Percentiles rank a stretch among this genome's conserved stretches.
phyloP scores from a whole-genome alignment of 2,113 vertebrate genomes.

The Lampris megalopsis region DNA sequence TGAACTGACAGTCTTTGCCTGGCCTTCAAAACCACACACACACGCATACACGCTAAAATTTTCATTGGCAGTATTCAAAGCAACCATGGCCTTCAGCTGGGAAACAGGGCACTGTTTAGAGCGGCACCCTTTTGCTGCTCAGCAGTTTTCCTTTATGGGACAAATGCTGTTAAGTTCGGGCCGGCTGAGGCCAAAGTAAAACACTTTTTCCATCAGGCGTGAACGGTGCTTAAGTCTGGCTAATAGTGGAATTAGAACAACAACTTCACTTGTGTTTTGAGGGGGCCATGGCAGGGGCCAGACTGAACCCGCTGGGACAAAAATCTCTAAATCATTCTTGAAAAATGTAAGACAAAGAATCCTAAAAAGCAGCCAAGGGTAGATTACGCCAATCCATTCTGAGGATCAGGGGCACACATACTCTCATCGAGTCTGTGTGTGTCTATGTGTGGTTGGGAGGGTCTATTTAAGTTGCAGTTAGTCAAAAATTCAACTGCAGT shows the following conservation, averaged over 20 bases:
- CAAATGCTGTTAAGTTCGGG: slow-evolving; percentile 10
- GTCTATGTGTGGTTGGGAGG: background rate
- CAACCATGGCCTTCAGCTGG: slow-evolving; percentile 22
- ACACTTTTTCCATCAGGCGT: background rate
- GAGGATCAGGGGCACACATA: background rate
- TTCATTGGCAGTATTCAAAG: slow-evolving; percentile 48
- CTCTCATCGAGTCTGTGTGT: background rate
- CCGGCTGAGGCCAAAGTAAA: slow-evolving; percentile 3
- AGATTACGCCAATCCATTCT: background rate
- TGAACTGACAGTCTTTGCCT: slow-evolving; percentile 52
- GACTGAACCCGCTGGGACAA: too few species aligned
- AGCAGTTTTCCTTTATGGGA: slow-evolving; percentile 36
- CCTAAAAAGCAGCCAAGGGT: too few species aligned
- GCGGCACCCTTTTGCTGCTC: slow-evolving; percentile 34
- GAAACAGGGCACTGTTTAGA: slow-evolving; percentile 53
- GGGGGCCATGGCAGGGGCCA: too few species aligned
- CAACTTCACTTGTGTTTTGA: too few species aligned
- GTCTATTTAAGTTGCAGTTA: too few species aligned
- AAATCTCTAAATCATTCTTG: too few species aligned
- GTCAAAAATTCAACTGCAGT: too few species aligned
- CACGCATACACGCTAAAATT: slow-evolving; percentile 28
- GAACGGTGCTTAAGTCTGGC: too few species aligned
- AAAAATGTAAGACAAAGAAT: too few species aligned
- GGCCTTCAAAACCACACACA: slow-evolving; percentile 16
- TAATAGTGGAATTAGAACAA: too few species aligned